A percentile compares a stretch with the other conserved stretches of the same genome.
Evolutionary conservation across 2,797 vertebrate genomes (phyloP).

Genomic region (Otolemur crassicaudatus): DNA sequence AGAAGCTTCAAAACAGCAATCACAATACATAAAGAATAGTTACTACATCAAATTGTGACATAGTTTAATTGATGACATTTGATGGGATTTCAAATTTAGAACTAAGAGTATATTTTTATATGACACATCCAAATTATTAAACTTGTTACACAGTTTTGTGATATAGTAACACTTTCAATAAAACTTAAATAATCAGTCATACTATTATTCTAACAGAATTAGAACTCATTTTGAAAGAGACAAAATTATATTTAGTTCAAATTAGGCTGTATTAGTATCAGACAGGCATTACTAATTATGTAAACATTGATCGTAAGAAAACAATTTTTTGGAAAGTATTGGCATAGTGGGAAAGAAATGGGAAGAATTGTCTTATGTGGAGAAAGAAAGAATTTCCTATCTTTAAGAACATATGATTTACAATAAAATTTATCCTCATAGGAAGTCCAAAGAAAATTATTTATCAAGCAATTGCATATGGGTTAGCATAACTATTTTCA

Average conservation of each 20-base stretch:
- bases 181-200: slow-evolving; percentile 34
- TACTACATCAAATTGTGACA: not conserved
- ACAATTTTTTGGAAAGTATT: not conserved
- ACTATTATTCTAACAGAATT: slow-evolving; percentile 12
- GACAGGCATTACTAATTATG: not conserved
- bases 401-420: not conserved
- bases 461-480: not conserved
- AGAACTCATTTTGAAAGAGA: slow-evolving; percentile 48
- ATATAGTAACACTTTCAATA: not conserved
- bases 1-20: slow-evolving; percentile 1
- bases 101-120: not conserved
- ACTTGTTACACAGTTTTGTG: not conserved
- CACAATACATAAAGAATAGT: not conserved
- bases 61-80: not conserved
- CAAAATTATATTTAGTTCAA: not conserved
- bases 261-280: not conserved
- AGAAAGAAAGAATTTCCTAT: not conserved
- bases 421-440: not conserved
- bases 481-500: not conserved
- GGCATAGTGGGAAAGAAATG: not conserved
- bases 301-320: slow-evolving; percentile 16
- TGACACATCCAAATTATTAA: not conserved
- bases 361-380: not conserved
- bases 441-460: not conserved
- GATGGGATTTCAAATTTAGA: slow-evolving; percentile 25